phyloP scores from a whole-genome alignment of 2,797 vertebrate species.

The Crax fasciolata region DNA sequence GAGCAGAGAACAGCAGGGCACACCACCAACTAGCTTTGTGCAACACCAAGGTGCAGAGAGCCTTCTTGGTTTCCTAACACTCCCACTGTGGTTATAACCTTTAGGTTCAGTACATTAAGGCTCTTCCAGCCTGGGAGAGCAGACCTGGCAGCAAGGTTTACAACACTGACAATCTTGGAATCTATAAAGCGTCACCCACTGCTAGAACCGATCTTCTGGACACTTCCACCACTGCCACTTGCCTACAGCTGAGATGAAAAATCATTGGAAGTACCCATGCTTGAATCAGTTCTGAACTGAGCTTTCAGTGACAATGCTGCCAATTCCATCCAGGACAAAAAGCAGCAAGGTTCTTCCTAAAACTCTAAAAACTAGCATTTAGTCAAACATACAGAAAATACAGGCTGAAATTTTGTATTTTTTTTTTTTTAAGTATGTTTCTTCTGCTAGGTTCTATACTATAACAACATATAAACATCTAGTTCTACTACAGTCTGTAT shows the following conservation, averaged over 20 bases:
- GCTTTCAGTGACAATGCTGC: neutral
- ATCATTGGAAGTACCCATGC: neutral
- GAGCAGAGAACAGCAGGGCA: neutral
- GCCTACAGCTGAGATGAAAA: neutral
- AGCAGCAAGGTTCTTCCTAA: neutral
- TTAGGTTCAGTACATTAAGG: neutral
- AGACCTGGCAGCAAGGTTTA: neutral
- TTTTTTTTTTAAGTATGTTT: neutral
- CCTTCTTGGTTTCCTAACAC: neutral
- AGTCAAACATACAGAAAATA: neutral
- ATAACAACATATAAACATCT: neutral
- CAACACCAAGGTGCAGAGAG: neutral
- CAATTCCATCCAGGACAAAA: neutral
- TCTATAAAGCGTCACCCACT: rapidly evolving
- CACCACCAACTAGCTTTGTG: neutral
- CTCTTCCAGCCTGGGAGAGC: rapidly evolving
- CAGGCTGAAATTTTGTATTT: neutral
- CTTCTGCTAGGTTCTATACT: neutral
- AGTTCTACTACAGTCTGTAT: neutral
- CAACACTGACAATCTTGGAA: neutral
- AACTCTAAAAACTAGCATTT: neutral
- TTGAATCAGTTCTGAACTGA: neutral
- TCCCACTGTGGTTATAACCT: rapidly evolving
- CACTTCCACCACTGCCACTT: neutral
- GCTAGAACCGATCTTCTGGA: neutral